These are phyloP conservation scores for Rugalucina vietnamica DNA, from an alignment of 2,888 invertebrate species.

Conservation along the genomic window DNA sequence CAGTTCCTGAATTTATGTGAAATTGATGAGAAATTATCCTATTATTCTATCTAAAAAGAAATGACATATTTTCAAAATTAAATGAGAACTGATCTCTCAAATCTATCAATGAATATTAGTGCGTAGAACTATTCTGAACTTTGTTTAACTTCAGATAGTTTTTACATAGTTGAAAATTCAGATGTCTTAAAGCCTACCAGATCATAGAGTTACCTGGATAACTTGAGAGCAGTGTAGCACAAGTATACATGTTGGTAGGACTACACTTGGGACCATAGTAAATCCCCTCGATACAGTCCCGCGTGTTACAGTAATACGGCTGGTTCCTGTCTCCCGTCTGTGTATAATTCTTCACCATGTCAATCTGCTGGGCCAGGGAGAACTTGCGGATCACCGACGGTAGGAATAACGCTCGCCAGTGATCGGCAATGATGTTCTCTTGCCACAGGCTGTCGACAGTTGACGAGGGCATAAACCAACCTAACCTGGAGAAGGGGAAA, in stretches of 20 bases:
- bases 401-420: constrained; percentile 87
- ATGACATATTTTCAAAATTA: too few species aligned
- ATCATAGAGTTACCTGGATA: constrained; percentile 83
- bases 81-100: too few species aligned
- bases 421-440: constrained; percentile 82
- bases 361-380: constrained; percentile 69
- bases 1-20: too few species aligned
- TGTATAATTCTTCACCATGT: constrained; percentile 55
- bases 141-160: too few species aligned
- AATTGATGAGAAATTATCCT: too few species aligned
- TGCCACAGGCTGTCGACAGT: constrained; percentile 79
- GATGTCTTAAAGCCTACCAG: not conserved
- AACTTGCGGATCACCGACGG: constrained; percentile 85
- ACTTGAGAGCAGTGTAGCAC: constrained; percentile 85
- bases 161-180: too few species aligned
- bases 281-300: constrained; percentile 86
- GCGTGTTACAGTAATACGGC: constrained; percentile 60
- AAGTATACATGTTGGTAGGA: constrained; percentile 71
- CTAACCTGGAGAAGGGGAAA: constrained; percentile 83
- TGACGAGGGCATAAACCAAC: constrained; percentile 83
- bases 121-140: not conserved
- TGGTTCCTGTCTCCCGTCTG: constrained; percentile 39
- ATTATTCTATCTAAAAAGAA: too few species aligned
- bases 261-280: constrained; percentile 83
- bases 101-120: not conserved